phyloP scores from a whole-genome alignment of 2,113 vertebrate genomes.

The Cynocephalus volans region DNA sequence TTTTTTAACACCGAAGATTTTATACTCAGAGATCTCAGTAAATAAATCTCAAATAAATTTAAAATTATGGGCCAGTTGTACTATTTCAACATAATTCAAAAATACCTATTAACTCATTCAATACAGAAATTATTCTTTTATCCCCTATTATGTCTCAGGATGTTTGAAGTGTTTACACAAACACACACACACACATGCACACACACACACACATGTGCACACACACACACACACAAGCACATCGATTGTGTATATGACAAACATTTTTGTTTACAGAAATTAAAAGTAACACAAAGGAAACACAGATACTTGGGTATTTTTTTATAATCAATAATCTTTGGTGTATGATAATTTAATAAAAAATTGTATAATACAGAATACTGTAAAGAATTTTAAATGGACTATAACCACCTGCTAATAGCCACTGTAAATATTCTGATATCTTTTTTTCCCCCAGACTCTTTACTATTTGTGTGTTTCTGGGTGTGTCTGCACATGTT shows the following conservation, averaged over 20 bases:
- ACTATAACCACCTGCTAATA: neutral
- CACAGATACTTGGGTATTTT: neutral
- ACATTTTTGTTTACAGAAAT: neutral
- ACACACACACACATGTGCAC: neutral
- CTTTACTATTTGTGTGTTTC: neutral
- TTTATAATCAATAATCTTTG: neutral
- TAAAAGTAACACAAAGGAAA: neutral
- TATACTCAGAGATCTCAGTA: neutral
- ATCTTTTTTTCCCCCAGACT: neutral
- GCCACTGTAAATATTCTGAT: neutral
- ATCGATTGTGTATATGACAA: neutral
- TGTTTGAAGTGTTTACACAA: neutral
- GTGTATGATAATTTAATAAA: neutral
- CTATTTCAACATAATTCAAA: neutral
- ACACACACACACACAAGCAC: neutral
- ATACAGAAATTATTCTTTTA: neutral
- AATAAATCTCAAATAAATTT: neutral
- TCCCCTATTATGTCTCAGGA: neutral
- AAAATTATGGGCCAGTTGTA: neutral
- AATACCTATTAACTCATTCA: neutral
- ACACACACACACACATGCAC: neutral
- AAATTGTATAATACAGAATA: neutral
- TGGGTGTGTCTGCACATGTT: neutral
- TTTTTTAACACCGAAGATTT: neutral
- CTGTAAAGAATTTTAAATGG: neutral